Evolutionary conservation across 2,888 invertebrate genomes (phyloP), one percentile per base, ranked within the genome.

Genomic region (Gastrophysa polygoni): DNA sequence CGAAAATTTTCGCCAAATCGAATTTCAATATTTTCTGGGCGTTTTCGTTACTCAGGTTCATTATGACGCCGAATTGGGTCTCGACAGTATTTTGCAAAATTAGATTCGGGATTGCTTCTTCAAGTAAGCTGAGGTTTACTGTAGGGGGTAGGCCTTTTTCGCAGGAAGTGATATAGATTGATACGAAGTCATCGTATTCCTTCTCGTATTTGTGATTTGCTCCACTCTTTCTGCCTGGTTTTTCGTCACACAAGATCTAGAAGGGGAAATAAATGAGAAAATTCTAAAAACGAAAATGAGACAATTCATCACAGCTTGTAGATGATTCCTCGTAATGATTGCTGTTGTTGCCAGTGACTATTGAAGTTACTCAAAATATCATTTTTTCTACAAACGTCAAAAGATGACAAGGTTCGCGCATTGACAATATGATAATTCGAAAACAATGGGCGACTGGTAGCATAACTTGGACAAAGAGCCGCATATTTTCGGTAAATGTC

Each of bases 1-100:
- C 77, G 52, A 83, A 81, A 28, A 81, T 73, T 24, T 78, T 76
- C 0, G 81, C 81, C 6, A 84, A 70, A 62, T 82, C 80, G 3
- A 79, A 75, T 16, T 77, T 77, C 55, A 83, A 72, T 0, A 83
- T 68, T 61, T 79, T 81, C 16, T 82, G 82, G 1, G 82, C 82
- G 48, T 83, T 82, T 1, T 71, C 65, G 68, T 83, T 82, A 4
- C 77, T 73, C 0, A 73, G 82, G 2, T 81, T 79, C 0, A 80
- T 78, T 10, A 83, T 80, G 7, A 83, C 61, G 0, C 83, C 84
- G 63, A 81, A 82, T 1, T 63, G 65, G 7, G 75, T 76, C 56
- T 66, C 59, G 4, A 68, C 57, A 0, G 56, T 49, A 43, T 64
- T 71, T 62, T 43, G 69, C 61, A 51, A 52, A 59, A 57, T 67